Evolutionary conservation across 1,140 invertebrate genomes (phyloP), one percentile per base, ranked within the genome.

Genomic region (Philaenus spumarius): DNA sequence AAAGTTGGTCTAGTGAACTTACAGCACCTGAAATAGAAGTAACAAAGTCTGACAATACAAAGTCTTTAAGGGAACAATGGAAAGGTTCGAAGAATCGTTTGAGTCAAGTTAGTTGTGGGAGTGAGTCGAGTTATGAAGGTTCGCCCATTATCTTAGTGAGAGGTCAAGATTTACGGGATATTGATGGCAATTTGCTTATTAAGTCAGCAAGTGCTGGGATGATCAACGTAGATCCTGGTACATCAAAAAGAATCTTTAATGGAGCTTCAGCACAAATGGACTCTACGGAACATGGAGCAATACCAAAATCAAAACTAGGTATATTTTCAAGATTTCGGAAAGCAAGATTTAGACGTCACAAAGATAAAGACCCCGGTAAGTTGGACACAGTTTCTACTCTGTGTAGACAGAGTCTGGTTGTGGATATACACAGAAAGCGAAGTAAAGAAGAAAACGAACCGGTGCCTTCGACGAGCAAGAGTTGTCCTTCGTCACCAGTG

Each of bases 181-280:
- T 54, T 26, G 59, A 58, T 7, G 55, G 58, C 15, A 19, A 59
- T 2, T 63, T 73, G 9, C 67, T 84, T 2, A 77, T 80, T 1
- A 84, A 87, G 65, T 86, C 83, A 22, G 80, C 82, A 1, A 87
- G 84, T 62, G 84, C 80, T 0, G 84, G 84, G 11, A 86, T 86
- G 79, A 85, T 87, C 45, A 82, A 83, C 58, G 72, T 83, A 1
- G 82, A 83, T 26, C 48, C 56, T 1, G 11, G 20, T 9, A 22
- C 56, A 2, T 39, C 30, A 9, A 22, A 14, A 17, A 7, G 35
- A 39, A 19, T 53, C 7, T 53, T 53, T 14, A n/a, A 26, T n/a
- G 22, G 22, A 5, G 12, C 45, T 22, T 2, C 37, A 22, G 19
- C 23, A 37, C 30, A 35, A 22, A 14, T 34, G 47, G 35, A 46